Percentiles rank a stretch among this genome's conserved stretches.
Evolutionary conservation across 92 coral and sea anemone species (phyloP).

Genomic region (Heliopora coerulea): DNA sequence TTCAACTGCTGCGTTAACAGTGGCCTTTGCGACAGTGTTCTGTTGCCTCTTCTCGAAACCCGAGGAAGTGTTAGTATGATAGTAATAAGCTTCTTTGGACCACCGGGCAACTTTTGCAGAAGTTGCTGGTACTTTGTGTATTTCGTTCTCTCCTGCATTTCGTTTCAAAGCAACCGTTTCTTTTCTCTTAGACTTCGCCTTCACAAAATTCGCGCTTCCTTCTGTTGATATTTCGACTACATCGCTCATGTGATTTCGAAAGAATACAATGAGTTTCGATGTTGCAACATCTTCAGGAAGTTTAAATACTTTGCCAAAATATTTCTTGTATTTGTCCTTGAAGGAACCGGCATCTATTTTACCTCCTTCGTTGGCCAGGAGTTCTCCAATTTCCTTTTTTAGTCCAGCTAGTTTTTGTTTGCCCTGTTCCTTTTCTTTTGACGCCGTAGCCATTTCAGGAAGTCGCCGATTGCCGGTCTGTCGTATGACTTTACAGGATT

Average conservation of each 20-base stretch:
- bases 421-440: not conserved
- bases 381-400: not conserved
- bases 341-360: conserved; percentile 14
- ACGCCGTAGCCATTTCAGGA: too few relatives aligned
- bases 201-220: conserved; percentile 4
- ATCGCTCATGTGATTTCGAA: conserved; percentile 16
- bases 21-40: too few relatives aligned
- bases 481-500: too few relatives aligned
- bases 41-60: too few relatives aligned
- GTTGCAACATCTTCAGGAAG: not conserved
- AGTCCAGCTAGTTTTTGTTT: not conserved
- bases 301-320: not conserved
- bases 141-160: not conserved
- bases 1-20: conserved; percentile 55
- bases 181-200: conserved; percentile 12
- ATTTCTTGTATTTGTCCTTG: conserved; percentile 11
- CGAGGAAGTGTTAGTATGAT: too few relatives aligned
- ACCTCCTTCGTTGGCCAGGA: conserved; percentile 27
- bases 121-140: not conserved
- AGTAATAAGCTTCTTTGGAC: too few relatives aligned
- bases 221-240: conserved; percentile 8
- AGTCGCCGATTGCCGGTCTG: too few relatives aligned
- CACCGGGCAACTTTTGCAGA: too few relatives aligned
- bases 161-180: not conserved
- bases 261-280: conserved; percentile 3